phyloP scores from a whole-genome alignment of 2,113 vertebrate genomes.

The Thalassarche chlororhynchos region DNA sequence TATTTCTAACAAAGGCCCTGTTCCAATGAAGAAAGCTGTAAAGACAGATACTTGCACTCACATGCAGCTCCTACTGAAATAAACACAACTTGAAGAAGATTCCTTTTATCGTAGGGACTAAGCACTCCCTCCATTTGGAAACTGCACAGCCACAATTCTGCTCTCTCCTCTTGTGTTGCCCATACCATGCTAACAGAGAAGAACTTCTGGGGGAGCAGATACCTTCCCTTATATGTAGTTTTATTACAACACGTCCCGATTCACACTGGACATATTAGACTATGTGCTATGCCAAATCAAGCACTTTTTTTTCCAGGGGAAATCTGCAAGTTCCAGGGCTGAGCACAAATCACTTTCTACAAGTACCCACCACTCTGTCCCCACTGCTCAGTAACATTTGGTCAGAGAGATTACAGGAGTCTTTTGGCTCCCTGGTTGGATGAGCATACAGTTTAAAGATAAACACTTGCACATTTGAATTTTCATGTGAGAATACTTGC shows the following conservation, averaged over 20 bases:
- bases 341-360: background rate
- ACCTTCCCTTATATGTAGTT: background rate
- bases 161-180: background rate
- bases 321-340: background rate
- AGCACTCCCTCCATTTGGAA: background rate
- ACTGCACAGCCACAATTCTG: background rate
- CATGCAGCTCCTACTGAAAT: background rate
- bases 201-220: background rate
- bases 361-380: background rate
- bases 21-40: background rate
- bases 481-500: background rate
- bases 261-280: background rate
- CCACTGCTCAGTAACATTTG: background rate
- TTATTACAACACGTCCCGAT: background rate
- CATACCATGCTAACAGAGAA: background rate
- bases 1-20: background rate
- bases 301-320: background rate
- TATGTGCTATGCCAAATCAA: background rate
- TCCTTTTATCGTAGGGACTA: background rate
- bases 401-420: conserved; percentile 6
- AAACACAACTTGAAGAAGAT: background rate
- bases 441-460: conserved; percentile 9
- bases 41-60: background rate
- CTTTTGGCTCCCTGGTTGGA: background rate
- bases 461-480: conserved; percentile 13